Conservation (phyloP, 2,797 vertebrate genomes). For the Syngnathus rostellatus region DNA sequence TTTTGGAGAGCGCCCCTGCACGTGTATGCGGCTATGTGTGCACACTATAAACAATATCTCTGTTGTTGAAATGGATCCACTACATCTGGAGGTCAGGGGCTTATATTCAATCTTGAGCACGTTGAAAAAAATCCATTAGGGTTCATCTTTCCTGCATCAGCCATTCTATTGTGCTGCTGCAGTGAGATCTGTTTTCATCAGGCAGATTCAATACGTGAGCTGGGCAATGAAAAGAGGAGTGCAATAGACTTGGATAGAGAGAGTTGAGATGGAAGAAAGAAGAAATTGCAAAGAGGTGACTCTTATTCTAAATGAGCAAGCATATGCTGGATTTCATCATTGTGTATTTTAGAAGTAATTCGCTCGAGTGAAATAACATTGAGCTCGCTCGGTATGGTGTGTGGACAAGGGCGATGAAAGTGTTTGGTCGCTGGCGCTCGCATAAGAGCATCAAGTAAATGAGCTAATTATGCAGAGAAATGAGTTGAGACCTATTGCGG, state of each 20-base stretch:
- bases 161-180: conserved; percentile 75
- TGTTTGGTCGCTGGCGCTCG: not conserved
- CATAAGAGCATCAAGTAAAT: conserved; percentile 5
- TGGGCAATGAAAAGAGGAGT: conserved; percentile 65
- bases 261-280: conserved; percentile 12
- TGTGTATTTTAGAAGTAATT: conserved; percentile 61
- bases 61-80: conserved; percentile 72
- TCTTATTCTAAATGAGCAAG: conserved; percentile 60
- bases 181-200: conserved; percentile 81
- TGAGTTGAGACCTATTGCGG: not conserved
- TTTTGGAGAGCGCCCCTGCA: conserved; percentile 17
- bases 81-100: conserved; percentile 75
- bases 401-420: not conserved
- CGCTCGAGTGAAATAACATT: conserved; percentile 53
- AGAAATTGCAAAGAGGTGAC: conserved; percentile 52
- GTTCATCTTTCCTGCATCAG: conserved; percentile 78
- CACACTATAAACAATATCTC: conserved; percentile 66
- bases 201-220: conserved; percentile 74
- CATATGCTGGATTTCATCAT: conserved; percentile 53
- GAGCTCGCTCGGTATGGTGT: conserved; percentile 8
- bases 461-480: not conserved
- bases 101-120: conserved; percentile 77
- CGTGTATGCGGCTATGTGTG: conserved; percentile 48
- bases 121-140: conserved; percentile 74
- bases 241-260: conserved; percentile 57